Percentiles rank a stretch among this genome's conserved stretches.
Evolutionary conservation across 2,113 vertebrate species (phyloP).

Genomic region (Dryoscopus gambensis): DNA sequence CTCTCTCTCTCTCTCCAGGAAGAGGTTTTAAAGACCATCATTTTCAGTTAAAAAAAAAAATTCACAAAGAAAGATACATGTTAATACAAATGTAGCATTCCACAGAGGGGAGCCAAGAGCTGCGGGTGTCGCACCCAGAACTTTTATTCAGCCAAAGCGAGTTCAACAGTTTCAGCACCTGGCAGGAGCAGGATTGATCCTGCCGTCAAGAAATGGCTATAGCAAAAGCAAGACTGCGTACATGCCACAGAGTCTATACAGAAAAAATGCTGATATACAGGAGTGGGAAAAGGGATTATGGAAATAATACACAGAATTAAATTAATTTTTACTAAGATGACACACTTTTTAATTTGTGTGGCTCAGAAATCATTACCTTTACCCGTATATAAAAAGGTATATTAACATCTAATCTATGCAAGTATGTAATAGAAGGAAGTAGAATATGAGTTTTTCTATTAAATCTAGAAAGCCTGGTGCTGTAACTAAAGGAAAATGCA

Average conservation of each 20-base stretch:
- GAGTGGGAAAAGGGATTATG: background rate
- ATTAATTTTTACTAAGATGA: background rate
- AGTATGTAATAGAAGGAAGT: background rate
- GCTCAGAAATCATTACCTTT: background rate
- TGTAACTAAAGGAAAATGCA: background rate
- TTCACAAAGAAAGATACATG: slow-evolving; percentile 72
- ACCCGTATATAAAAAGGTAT: background rate
- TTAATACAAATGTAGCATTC: slow-evolving; percentile 74
- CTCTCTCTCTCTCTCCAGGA: slow-evolving; percentile 39
- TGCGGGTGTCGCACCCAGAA: slow-evolving; percentile 11
- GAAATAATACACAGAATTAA: background rate
- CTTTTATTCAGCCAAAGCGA: background rate
- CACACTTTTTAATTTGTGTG: background rate
- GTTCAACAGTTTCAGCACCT: slow-evolving; percentile 18
- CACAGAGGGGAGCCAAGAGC: slow-evolving; percentile 50
- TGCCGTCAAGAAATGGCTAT: background rate
- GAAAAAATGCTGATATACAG: background rate
- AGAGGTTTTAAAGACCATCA: slow-evolving; percentile 70
- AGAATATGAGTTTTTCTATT: background rate
- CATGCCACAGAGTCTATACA: background rate
- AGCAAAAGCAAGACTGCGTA: background rate
- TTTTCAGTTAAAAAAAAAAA: slow-evolving; percentile 61
- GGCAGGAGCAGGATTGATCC: slow-evolving; percentile 20
- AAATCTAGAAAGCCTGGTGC: background rate
- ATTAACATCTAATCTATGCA: background rate